Evolutionary conservation across 2,888 invertebrate species (phyloP), one percentile per base, ranked within the genome.

Genomic region (Cantharis lateralis): DNA sequence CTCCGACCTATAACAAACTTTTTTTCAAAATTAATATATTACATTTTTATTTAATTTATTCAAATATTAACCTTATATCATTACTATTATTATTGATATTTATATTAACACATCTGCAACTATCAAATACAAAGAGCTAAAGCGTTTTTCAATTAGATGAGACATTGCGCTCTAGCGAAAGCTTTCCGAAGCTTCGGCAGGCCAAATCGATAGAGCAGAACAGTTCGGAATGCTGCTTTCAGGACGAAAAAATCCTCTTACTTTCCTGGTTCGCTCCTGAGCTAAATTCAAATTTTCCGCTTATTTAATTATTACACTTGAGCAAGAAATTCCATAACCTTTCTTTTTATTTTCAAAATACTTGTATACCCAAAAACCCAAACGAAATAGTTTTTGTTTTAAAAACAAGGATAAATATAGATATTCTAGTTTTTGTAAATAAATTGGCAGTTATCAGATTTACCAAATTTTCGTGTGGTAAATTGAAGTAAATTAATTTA

Each of bases 131-230:
- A n/a, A n/a, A n/a, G 7, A n/a, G 7, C n/a, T n/a, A n/a, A 48
- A 48, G 7, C 7, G 13, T 61, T 62, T 15, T 15, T 20, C 16
- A 16, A 71, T 62, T 62, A 24, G 71, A 24, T 24, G 26, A 76
- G 68, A 26, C 32, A 70, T 71, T 73, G 72, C 78, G 32, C 80
- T 79, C 83, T 83, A 74, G 77, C 80, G 82, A n/a, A 62, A 78
- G 81, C 78, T 74, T 62, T 28, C 26, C 18, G 16, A 16, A 62
- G 62, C 74, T 72, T 62, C 61, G 71, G 16, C 70, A 64, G 15
- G 68, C 72, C 70, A 28, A 82, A 83, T 83, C 83, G 76, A 83
- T 83, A 82, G 79, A 66, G 64, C 64, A 66, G 20, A 80, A 80
- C 80, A 78, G 81, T 78, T 77, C 77, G 81, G 79, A 74, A 75